These are phyloP conservation scores for Sorex fumeus DNA, from an alignment of 2,113 vertebrate species.

Conservation along the genomic window DNA sequence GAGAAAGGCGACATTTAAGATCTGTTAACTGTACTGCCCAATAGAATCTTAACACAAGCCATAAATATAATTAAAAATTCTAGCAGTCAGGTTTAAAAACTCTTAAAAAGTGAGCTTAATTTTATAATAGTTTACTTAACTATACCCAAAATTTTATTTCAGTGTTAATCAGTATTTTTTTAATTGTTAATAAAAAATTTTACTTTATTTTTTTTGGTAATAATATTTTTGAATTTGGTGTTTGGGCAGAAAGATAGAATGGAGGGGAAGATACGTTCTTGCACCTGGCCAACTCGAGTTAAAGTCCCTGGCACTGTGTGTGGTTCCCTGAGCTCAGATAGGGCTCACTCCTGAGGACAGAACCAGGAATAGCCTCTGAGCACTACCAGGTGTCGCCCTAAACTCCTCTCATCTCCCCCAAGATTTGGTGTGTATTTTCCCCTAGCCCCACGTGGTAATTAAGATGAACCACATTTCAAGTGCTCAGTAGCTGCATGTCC, in stretches of 20 bases:
- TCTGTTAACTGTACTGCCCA: neutral
- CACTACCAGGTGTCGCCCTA: too few species aligned
- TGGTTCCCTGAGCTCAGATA: too few species aligned
- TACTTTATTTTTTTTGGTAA: slow-evolving; percentile 4
- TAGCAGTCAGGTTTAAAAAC: slow-evolving; percentile 5
- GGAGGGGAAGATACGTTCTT: too few species aligned
- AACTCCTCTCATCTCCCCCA: neutral
- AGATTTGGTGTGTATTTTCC: neutral
- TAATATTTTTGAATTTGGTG: neutral
- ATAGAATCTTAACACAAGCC: neutral
- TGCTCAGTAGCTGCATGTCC: neutral
- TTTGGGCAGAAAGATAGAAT: neutral
- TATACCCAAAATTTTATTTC: neutral
- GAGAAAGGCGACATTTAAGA: neutral
- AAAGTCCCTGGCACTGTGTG: too few species aligned
- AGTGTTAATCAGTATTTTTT: slow-evolving; percentile 18
- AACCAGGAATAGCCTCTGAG: too few species aligned
- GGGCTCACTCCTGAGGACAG: too few species aligned
- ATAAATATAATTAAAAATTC: neutral
- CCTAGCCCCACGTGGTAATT: neutral
- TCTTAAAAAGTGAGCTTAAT: neutral
- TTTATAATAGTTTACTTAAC: slow-evolving; percentile 5
- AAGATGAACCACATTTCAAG: neutral
- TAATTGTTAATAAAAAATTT: neutral
- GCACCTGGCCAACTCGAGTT: too few species aligned